These are phyloP conservation scores for Sebastes alutus DNA, from an alignment of 2,797 vertebrate genomes.

Conservation along the genomic window DNA sequence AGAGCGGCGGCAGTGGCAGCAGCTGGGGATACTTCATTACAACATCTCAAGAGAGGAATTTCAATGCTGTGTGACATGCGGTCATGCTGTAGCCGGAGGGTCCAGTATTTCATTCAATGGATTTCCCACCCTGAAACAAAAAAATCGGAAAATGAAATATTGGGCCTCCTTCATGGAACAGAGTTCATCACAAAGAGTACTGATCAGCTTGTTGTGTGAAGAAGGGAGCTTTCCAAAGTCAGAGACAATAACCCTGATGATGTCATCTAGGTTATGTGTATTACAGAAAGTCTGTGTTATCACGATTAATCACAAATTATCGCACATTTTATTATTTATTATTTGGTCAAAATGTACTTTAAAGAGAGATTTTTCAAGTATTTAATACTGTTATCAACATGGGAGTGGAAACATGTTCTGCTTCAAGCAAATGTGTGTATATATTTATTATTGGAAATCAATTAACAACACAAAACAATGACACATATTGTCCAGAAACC, in stretches of 20 bases:
- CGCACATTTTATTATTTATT: too few species aligned
- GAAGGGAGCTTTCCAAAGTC: not conserved
- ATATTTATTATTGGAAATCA: too few species aligned
- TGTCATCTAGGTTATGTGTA: not conserved
- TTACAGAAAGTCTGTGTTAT: not conserved
- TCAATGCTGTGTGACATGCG: constrained; percentile 1
- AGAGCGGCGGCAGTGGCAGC: not conserved
- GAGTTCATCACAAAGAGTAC: not conserved
- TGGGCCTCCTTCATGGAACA: not conserved
- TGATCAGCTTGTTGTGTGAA: too few species aligned
- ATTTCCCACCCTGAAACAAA: not conserved
- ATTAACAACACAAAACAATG: too few species aligned
- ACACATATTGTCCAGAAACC: too few species aligned
- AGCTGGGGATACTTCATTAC: constrained; percentile 39
- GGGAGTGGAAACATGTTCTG: too few species aligned
- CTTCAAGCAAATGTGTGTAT: too few species aligned
- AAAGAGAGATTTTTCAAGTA: too few species aligned
- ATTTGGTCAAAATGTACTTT: too few species aligned
- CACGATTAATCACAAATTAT: too few species aligned
- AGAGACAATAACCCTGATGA: not conserved
- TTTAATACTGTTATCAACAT: not conserved
- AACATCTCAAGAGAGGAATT: constrained; percentile 22
- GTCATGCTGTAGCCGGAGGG: not conserved
- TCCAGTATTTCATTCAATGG: not conserved
- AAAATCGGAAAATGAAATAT: not conserved